Evolutionary conservation across 2,888 invertebrate species (phyloP), one percentile per base, ranked within the genome.

Genomic region (Oxytorus armatus): DNA sequence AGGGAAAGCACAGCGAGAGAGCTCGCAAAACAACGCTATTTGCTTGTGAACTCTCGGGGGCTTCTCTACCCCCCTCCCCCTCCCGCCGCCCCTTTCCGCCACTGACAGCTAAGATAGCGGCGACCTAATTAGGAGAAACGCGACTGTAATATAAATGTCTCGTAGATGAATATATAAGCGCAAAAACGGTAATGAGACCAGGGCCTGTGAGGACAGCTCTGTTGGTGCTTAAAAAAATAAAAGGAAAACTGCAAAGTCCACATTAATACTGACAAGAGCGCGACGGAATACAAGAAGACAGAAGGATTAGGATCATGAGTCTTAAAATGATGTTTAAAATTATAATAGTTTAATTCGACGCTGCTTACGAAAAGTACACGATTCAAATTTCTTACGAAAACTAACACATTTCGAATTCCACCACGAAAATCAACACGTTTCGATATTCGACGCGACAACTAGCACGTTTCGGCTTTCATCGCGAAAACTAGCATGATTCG

Each of bases 91-190:
- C 82, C 81, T 82, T 81, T 77, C 79, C 39, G 82, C 18, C 42
- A 16, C 65, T 51, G n/a, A 57, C 51, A 61, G 44, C 80, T 80
- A 86, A 87, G 86, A 88, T 87, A 86, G 85, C 86, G 86, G 85
- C 86, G 85, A 85, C 83, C 88, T 89, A 89, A 89, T 89, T 89
- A 89, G 87, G 79, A 87, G 84, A 77, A 86, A 84, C 85, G 72
- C 82, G 79, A 84, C 82, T 88, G 86, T 87, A 88, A 87, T 88
- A 88, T 88, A 86, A 89, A 89, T 85, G 86, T 83, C 76, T 80
- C 79, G 68, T 66, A 44, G 68, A 65, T 49, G 72, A 80, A 79
- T 75, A 66, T n/a, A 42, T 53, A 68, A 76, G 79, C 57, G 33
- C 42, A 55, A 79, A 49, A n/a, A n/a, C n/a, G 25, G 65, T 16